Evolutionary conservation across 2,888 invertebrate species (phyloP), one percentile per base, ranked within the genome.

Genomic region (Caprella mutica): DNA sequence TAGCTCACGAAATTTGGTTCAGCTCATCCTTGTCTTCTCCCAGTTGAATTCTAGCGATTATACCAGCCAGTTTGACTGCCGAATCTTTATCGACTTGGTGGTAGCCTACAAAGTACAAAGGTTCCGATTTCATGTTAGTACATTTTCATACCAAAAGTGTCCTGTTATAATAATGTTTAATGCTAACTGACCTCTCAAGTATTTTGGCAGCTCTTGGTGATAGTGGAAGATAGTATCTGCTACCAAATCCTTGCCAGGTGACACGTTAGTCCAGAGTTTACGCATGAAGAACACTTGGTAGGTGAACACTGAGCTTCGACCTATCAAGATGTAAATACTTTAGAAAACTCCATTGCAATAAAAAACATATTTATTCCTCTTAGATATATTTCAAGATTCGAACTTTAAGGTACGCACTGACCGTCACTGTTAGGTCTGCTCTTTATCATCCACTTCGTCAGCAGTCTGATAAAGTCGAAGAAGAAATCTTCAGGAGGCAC

Each of bases 251-350:
- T 80, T 80, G 0, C 92, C 93, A 0, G 92, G 98, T 39, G 94
- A 75, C 0, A 85, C 84, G 69, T 87, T 86, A 1, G 91, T 81
- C 94, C 94, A 96, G 1, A 96, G 76, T 70, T 94, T 96, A 72
- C 90, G 89, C 91, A 94, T 91, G 72, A 93, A 94, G 77, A 90
- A 91, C 70, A 93, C 83, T 75, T 91, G 91, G 73, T 93, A 93
- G 56, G 86, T 88, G 69, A 85, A 84, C 0, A 94, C 92, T 54
- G 87, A 85, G 44, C 88, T 81, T 52, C 92, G 81, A 81, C 67
- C 0, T 3, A 23, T 52, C 17, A 29, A 24, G 29, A 35, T 4
- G 29, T 6, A 58, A 42, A 17, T 46, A 26, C 35, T 23, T 5
- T n/a, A 14, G 9, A 12, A 44, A 27, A 40, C 23, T 30, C 19